Conservation (phyloP, 2,888 invertebrate genomes). For the Tillus elongatus region DNA sequence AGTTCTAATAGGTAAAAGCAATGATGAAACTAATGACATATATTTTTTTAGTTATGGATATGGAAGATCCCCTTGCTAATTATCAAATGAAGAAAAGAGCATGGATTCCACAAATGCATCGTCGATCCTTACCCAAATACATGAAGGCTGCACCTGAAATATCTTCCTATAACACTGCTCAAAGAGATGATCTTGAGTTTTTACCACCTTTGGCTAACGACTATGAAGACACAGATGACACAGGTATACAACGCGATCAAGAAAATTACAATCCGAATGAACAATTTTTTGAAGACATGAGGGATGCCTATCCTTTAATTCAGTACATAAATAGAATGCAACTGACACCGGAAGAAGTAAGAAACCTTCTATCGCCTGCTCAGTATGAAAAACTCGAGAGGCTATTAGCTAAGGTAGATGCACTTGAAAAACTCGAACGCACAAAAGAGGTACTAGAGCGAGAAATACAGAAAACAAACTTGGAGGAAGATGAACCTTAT, state of each 20-base stretch:
- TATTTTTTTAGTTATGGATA: slow-evolving; percentile 30
- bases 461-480: too few relatives aligned
- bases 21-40: too few relatives aligned
- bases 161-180: slow-evolving; percentile 38
- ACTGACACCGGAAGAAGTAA: slow-evolving; percentile 29
- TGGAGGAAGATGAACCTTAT: too few relatives aligned
- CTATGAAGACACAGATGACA: slow-evolving; percentile 13
- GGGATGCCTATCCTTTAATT: slow-evolving; percentile 28
- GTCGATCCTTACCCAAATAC: slow-evolving; percentile 27
- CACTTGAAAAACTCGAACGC: too few relatives aligned
- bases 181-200: slow-evolving; percentile 33
- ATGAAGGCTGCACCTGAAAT: slow-evolving; percentile 36
- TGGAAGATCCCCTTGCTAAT: slow-evolving; percentile 36
- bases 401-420: slow-evolving; percentile 6
- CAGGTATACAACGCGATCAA: neutral
- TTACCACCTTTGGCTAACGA: slow-evolving; percentile 24
- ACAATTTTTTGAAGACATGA: slow-evolving; percentile 23
- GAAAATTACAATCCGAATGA: too few relatives aligned
- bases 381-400: slow-evolving; percentile 23
- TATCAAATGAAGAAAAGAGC: slow-evolving; percentile 31
- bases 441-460: too few relatives aligned
- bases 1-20: too few relatives aligned
- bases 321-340: slow-evolving; percentile 28
- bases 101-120: slow-evolving; percentile 39
- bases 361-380: slow-evolving; percentile 29